Evolutionary conservation across 2,797 vertebrate genomes (phyloP).

Genomic region (Babyrousa celebensis): DNA sequence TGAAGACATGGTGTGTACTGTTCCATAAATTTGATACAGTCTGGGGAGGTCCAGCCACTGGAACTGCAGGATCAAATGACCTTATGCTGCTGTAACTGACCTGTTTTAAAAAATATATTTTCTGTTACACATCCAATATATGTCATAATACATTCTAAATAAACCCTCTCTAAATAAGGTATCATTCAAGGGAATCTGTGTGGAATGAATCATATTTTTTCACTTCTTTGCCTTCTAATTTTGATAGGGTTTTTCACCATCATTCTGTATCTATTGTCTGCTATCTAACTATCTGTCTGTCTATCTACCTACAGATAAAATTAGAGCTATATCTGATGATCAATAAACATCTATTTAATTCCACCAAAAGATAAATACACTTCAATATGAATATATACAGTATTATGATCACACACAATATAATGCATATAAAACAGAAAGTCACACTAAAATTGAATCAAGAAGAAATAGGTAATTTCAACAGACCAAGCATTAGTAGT

Average conservation of each 20-base stretch:
- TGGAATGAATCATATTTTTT: background rate
- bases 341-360: background rate
- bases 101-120: constrained; percentile 89
- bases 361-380: constrained; percentile 12
- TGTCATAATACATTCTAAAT: background rate
- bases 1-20: constrained; percentile 96
- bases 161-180: background rate
- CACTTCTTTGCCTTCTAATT: constrained; percentile 35
- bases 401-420: background rate
- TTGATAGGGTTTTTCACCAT: background rate
- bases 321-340: background rate
- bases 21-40: constrained; percentile 97
- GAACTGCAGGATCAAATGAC: constrained; percentile 98
- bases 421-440: constrained; percentile 27
- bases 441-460: background rate
- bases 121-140: background rate
- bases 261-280: background rate
- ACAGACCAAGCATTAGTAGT: background rate
- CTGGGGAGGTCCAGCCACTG: constrained; percentile 95
- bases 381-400: constrained; percentile 15
- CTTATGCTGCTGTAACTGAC: constrained; percentile 97
- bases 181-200: background rate
- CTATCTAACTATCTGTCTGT: background rate
- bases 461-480: background rate
- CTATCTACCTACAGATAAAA: background rate